Evolutionary conservation across 2,888 invertebrate genomes (phyloP).

Genomic region (Parnassius glacialis): DNA sequence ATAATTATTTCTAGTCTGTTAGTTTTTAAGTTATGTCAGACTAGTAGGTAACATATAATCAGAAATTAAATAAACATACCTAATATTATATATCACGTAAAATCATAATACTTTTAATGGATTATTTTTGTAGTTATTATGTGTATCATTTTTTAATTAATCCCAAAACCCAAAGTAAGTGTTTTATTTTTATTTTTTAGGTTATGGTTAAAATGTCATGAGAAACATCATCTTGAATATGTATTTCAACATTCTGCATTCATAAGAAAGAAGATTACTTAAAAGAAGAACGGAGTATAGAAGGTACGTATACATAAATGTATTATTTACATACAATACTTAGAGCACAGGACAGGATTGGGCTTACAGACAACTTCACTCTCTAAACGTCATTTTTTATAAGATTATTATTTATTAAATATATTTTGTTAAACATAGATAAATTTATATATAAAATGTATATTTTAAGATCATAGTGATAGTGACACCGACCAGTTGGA

Average conservation of each 20-base stretch:
- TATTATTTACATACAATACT: too few relatives aligned
- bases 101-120: not conserved
- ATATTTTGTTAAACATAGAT: too few relatives aligned
- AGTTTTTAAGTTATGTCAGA: not conserved
- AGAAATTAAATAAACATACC: too few relatives aligned
- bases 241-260: not conserved
- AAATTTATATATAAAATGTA: too few relatives aligned
- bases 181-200: slow-evolving; percentile 16
- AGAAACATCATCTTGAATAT: not conserved
- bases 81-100: not conserved
- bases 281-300: not conserved
- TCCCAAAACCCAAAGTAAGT: not conserved
- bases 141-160: not conserved
- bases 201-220: slow-evolving; percentile 20
- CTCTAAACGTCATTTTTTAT: too few relatives aligned
- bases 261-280: not conserved
- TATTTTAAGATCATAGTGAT: too few relatives aligned
- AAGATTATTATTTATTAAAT: too few relatives aligned
- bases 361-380: too few relatives aligned
- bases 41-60: too few relatives aligned
- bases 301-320: slow-evolving; percentile 5
- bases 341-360: too few relatives aligned
- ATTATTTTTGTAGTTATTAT: not conserved
- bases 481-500: too few relatives aligned
- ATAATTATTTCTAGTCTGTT: not conserved